Conservation (phyloP, 1,140 invertebrate species). For the Saccostrea glomerata region DNA sequence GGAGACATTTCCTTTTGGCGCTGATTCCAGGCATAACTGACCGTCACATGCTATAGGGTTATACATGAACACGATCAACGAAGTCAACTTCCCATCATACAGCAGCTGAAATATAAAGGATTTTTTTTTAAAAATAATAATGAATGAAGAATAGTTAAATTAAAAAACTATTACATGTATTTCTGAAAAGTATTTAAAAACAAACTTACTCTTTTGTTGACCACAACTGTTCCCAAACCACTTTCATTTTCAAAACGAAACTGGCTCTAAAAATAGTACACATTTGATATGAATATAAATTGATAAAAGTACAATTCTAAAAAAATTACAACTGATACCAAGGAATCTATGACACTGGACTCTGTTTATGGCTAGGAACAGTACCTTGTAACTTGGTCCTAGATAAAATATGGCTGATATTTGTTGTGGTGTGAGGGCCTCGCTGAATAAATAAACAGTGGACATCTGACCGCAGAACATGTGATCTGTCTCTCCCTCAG, state of each 20-base stretch:
- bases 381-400: constrained; percentile 97
- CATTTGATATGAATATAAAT: not conserved
- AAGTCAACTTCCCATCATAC: constrained; percentile 98
- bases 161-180: not conserved
- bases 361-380: too few relatives aligned
- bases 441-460: constrained; percentile 98
- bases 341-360: too few relatives aligned
- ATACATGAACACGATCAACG: constrained; percentile 99
- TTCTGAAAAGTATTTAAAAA: not conserved
- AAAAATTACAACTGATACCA: too few relatives aligned
- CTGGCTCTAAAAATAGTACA: constrained; percentile 88
- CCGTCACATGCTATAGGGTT: constrained; percentile 98
- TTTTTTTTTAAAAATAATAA: not conserved
- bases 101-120: constrained; percentile 86
- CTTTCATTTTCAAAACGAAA: constrained; percentile 99
- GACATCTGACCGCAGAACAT: constrained; percentile 99
- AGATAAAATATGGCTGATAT: constrained; percentile 82
- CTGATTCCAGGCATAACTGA: constrained; percentile 96
- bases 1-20: constrained; percentile 96
- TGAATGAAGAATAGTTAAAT: not conserved
- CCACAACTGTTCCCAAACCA: constrained; percentile 90
- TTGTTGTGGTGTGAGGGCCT: constrained; percentile 96
- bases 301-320: too few relatives aligned
- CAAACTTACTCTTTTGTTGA: constrained; percentile 67
- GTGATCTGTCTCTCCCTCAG: constrained; percentile 92